phyloP scores from a whole-genome alignment of 2,797 vertebrate species.

The Tiaroga cobitis region DNA sequence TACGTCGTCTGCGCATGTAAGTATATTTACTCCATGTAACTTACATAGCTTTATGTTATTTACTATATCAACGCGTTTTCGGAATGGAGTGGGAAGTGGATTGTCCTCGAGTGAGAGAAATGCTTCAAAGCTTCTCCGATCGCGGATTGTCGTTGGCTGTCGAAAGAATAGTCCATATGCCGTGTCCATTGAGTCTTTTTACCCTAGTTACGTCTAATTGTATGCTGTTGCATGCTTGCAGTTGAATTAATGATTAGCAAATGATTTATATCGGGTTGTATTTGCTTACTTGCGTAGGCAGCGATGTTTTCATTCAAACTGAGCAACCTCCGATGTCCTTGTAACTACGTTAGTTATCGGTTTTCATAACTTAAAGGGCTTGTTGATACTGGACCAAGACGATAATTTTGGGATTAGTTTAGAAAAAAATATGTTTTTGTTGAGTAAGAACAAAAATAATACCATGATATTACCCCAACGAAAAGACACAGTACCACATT shows the following conservation, averaged over 20 bases:
- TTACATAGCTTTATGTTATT: not conserved
- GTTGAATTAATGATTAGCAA: not conserved
- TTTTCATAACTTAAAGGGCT: not conserved
- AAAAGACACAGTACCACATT: no score
- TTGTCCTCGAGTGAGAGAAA: not conserved
- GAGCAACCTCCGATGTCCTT: slow-evolving; percentile 17
- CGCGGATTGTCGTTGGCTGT: not conserved
- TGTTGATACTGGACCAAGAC: not conserved
- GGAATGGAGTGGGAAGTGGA: not conserved
- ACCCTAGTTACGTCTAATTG: not conserved
- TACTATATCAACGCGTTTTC: not conserved
- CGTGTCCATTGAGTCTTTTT: not conserved
- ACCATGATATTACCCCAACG: not conserved
- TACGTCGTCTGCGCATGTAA: slow-evolving; percentile 1
- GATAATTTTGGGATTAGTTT: not conserved
- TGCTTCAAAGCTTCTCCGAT: not conserved
- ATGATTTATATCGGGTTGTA: not conserved
- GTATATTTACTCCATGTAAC: not conserved
- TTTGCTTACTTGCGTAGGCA: not conserved
- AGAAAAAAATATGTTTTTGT: not conserved
- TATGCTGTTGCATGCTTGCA: not conserved
- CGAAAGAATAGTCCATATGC: not conserved
- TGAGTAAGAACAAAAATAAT: not conserved
- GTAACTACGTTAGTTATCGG: not conserved
- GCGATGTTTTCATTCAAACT: not conserved